These are phyloP conservation scores for Hypothenemus hampei DNA, from an alignment of 1,140 invertebrate genomes.

Conservation along the genomic window DNA sequence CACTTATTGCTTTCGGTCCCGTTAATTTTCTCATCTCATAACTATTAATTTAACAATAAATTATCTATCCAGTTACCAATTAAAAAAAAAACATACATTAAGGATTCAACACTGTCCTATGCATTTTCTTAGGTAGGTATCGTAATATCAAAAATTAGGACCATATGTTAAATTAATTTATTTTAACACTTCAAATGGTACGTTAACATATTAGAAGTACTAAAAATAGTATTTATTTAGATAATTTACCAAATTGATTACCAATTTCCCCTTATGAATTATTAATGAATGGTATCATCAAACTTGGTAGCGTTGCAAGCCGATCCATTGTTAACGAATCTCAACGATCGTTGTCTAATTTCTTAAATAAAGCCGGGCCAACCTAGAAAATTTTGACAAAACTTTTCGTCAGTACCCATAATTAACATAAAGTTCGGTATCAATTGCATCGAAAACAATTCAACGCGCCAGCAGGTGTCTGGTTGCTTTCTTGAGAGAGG, in stretches of 20 bases:
- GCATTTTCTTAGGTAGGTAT: no score
- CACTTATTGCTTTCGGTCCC: not conserved
- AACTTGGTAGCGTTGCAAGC: no score
- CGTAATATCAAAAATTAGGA: not conserved
- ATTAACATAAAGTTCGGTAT: conserved; percentile 17
- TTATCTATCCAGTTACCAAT: not conserved
- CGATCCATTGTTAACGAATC: no score
- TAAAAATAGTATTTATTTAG: no score
- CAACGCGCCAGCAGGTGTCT: conserved; percentile 16
- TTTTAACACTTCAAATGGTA: not conserved
- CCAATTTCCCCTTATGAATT: no score
- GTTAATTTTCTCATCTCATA: not conserved
- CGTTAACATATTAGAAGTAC: not conserved
- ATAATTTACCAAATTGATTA: no score
- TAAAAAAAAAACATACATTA: no score
- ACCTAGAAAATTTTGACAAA: conserved; percentile 2
- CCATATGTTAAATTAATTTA: not conserved
- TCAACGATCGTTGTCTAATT: not conserved
- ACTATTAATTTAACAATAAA: not conserved
- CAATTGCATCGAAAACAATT: conserved; percentile 24
- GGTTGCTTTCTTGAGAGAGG: conserved; percentile 27
- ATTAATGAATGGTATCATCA: no score
- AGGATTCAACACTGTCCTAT: no score
- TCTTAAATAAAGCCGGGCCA: not conserved
- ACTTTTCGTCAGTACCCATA: conserved; percentile 5